A percentile compares a stretch with the other conserved stretches of the same genome.
Conservation (phyloP, 2,113 vertebrate species). For the Hemibagrus wyckioides region DNA sequence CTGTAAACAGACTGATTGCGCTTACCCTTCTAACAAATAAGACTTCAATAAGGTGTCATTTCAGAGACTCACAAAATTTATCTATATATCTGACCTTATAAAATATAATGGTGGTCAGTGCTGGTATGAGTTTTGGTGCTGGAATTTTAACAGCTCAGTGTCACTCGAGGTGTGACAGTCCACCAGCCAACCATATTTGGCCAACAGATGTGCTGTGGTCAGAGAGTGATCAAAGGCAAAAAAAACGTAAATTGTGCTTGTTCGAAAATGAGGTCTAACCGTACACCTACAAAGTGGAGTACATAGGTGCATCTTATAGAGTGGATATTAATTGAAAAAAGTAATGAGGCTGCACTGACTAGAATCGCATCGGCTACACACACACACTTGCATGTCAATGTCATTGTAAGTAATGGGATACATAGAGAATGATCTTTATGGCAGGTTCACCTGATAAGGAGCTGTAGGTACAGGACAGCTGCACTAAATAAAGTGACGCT, state of each 20-base stretch:
- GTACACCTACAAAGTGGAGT: neutral
- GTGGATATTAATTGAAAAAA: neutral
- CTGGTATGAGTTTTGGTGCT: neutral
- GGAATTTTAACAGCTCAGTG: neutral
- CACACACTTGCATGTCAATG: neutral
- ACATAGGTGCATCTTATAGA: neutral
- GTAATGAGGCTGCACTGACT: neutral
- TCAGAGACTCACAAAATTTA: neutral
- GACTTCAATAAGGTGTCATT: slow-evolving; percentile 11
- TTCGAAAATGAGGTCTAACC: neutral
- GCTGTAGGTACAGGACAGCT: neutral
- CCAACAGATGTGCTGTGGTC: neutral
- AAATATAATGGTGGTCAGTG: neutral
- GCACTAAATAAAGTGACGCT: neutral
- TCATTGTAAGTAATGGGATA: neutral
- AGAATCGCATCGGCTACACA: neutral
- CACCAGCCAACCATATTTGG: neutral
- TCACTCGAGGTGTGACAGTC: neutral
- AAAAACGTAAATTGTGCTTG: neutral
- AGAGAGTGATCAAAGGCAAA: neutral
- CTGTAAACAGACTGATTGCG: slow-evolving; percentile 15
- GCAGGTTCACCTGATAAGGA: neutral
- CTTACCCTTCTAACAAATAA: slow-evolving; percentile 6
- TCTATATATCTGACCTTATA: neutral
- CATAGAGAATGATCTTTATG: neutral